A percentile compares a stretch with the other conserved stretches of the same genome.
phyloP scores from a whole-genome alignment of 2,113 vertebrate species.

The Vidua chalybeata region DNA sequence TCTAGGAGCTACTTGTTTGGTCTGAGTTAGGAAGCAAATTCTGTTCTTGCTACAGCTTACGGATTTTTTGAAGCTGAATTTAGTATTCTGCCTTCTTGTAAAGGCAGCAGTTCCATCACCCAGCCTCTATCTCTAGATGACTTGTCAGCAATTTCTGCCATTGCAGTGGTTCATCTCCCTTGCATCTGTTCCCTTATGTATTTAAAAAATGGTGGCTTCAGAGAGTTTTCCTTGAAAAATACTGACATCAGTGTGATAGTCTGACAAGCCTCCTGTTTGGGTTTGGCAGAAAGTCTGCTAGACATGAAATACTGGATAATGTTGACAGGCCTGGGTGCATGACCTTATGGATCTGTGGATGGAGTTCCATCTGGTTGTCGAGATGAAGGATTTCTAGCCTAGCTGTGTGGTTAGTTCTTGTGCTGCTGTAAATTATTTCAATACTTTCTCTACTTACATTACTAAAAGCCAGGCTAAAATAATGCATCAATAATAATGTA shows the following conservation, averaged over 20 bases:
- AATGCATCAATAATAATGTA: background rate
- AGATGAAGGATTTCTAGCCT: background rate
- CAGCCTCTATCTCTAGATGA: background rate
- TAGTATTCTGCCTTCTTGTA: background rate
- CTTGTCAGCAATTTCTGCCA: background rate
- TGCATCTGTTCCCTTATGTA: background rate
- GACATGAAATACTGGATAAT: background rate
- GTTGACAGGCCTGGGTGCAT: background rate
- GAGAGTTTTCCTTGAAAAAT: conserved; percentile 12
- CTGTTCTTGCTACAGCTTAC: background rate
- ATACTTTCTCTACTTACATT: background rate
- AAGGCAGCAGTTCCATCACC: background rate
- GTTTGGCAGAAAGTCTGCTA: background rate
- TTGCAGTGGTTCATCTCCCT: background rate
- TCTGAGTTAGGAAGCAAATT: background rate
- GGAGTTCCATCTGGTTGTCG: background rate
- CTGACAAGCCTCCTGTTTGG: background rate
- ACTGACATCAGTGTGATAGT: background rate
- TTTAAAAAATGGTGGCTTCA: background rate
- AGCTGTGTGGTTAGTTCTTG: background rate
- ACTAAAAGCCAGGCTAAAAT: background rate
- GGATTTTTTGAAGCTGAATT: background rate
- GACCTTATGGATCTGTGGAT: background rate
- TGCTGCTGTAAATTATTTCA: background rate
- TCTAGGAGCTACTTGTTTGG: background rate